Evolutionary conservation across 2,888 invertebrate species (phyloP), one percentile per base, ranked within the genome.

Genomic region (Agrochola lychnidis): DNA sequence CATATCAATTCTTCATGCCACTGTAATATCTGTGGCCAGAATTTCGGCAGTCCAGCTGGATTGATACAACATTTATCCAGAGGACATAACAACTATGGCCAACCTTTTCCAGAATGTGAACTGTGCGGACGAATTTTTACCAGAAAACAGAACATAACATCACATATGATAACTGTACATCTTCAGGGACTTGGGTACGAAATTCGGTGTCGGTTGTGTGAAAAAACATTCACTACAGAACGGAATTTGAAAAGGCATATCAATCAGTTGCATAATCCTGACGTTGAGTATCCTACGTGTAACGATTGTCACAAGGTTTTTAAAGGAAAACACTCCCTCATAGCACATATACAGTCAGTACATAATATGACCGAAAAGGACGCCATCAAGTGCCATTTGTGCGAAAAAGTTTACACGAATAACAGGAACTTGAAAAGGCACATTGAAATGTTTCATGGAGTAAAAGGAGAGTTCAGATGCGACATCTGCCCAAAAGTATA

Each of bases 101-200:
- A 94, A 66, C 89, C 94, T 0, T 92, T 90, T 12, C 96, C 96
- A 0, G 95, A 96, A 83, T 96, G 96, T 45, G 95, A 96, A 42
- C 57, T 94, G 0, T 96, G 96, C 42, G 95, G 96, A 0, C 83
- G 94, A 12, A 92, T 94, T 0, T 96, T 96, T 57, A 93, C 94
- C 0, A 90, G 96, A 73, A 95, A 94, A 87, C 95, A 95, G 62
- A 96, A 95, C n/a, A 93, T 96, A 0, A 90, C 89, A 1, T 94
- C 95, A 0, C 96, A 96, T 40, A 96, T 96, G 95, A 91, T 93
- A 0, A 94, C 94, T 0, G 93, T 94, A 0, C 96, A 96, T 80
- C 78, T 94, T 0, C 94, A 93, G 87, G 92, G 93, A 0, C 40
- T 90, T 0, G 91, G 91, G 0, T 90, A 90, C 0, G 87, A 92